Conservation (phyloP, 2,888 invertebrate genomes). For the Amphiduros pacificus region DNA sequence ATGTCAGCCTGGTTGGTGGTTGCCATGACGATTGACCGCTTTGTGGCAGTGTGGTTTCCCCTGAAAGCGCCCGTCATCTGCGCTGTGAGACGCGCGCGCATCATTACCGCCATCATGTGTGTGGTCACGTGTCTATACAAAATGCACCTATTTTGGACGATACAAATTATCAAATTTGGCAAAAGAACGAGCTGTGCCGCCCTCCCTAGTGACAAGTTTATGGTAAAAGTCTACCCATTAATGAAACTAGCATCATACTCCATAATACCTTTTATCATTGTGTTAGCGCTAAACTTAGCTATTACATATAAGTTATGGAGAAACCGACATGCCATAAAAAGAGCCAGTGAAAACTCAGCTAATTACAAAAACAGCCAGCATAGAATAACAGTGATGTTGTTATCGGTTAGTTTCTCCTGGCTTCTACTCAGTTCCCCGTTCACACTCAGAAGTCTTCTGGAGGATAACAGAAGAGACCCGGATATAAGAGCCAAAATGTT, state of each 20-base stretch:
- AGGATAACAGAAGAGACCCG: not conserved
- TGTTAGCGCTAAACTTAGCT: slow-evolving; percentile 43
- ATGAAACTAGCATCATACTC: slow-evolving; percentile 44
- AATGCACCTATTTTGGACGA: slow-evolving; percentile 18
- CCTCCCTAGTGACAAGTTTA: slow-evolving; percentile 31
- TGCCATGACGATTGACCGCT: slow-evolving; percentile 26
- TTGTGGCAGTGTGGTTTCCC: slow-evolving; percentile 28
- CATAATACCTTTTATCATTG: slow-evolving; percentile 41
- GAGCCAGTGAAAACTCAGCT: not conserved
- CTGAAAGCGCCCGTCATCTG: slow-evolving; percentile 22
- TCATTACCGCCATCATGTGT: slow-evolving; percentile 3
- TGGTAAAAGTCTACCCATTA: slow-evolving; percentile 40
- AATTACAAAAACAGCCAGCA: slow-evolving; percentile 12
- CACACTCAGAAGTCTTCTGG: slow-evolving; percentile 2
- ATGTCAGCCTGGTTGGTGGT: slow-evolving; percentile 28
- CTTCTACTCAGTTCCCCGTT: slow-evolving; percentile 27
- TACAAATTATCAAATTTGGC: not conserved
- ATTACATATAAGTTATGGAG: slow-evolving; percentile 33
- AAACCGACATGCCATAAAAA: not conserved
- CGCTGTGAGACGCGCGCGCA: slow-evolving; percentile 16
- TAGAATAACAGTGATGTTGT: slow-evolving; percentile 26
- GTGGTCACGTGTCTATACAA: slow-evolving; percentile 16
- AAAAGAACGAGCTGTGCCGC: slow-evolving; percentile 28
- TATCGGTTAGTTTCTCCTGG: slow-evolving; percentile 28
- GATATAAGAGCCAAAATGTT: not conserved